Evolutionary conservation across 2,797 vertebrate species (phyloP), one percentile per base, ranked within the genome.

Genomic region (Emydoidea blandingii): DNA sequence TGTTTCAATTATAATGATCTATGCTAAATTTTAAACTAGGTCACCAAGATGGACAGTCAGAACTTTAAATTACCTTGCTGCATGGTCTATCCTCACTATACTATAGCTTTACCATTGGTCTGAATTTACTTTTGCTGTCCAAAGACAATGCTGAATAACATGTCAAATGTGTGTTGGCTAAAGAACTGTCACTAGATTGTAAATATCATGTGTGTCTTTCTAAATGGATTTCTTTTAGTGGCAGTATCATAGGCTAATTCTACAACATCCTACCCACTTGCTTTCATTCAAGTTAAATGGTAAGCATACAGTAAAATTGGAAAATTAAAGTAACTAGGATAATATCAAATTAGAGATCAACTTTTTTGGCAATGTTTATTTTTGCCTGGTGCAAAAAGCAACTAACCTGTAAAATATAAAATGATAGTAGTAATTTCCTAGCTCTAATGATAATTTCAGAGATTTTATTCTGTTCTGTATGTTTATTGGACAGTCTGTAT

Each of bases 171-270:
- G 6, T 78, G 87, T 74, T 94, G 87, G 34, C 5, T 65, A 91
- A 86, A 68, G 25, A 87, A 85, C 8, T 5, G 5, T 82, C 87
- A 10, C 5, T 65, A 74, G 65, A 83, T 91, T 95, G 91, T 59
- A 88, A 94, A 90, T 89, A 5, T 1, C n/a, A 52, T 7, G 8
- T 84, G 79, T 91, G 47, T 47, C 23, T 86, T 93, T 86, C 25
- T 25, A 82, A 52, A 44, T 80, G 72, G 65, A 91, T 93, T 94
- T 94, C 11, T 92, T 29, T 78, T 82, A 91, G 41, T 49, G 88
- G 25, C 18, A 19, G 5, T 62, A 37, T 87, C 34, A 90, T 59
- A 37, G 85, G 49, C 25, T 87, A 59, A 88, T 88, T 95, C 57
- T 85, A 72, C 65, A 72, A 37, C n/a, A 41, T 41, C n/a, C 65